These are phyloP conservation scores for Syngnathus acus DNA, from an alignment of 2,797 vertebrate species.

Conservation along the genomic window DNA sequence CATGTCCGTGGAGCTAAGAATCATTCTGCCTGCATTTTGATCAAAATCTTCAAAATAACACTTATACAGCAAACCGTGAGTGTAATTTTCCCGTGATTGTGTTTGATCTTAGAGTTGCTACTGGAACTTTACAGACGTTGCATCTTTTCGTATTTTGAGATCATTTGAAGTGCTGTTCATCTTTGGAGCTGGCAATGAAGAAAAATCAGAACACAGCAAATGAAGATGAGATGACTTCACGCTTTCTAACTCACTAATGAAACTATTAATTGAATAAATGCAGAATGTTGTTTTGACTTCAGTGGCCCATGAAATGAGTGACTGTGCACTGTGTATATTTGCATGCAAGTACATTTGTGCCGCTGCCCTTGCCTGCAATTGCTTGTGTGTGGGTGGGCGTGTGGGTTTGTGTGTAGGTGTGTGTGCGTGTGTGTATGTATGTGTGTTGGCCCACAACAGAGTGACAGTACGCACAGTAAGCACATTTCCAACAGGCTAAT, in stretches of 20 bases:
- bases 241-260: constrained; percentile 53
- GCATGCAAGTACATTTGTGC: constrained; percentile 16
- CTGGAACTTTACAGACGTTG: not conserved
- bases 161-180: not conserved
- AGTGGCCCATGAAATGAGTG: constrained; percentile 65
- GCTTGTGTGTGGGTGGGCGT: constrained; percentile 18
- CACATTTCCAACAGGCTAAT: constrained; percentile 76
- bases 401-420: constrained; percentile 8
- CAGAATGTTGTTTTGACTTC: constrained; percentile 58
- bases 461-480: constrained; percentile 69
- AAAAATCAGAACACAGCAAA: constrained; percentile 1
- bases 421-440: constrained; percentile 17
- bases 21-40: too few species aligned
- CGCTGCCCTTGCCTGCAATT: constrained; percentile 23
- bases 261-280: constrained; percentile 62
- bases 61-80: too few species aligned
- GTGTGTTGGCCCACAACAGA: constrained; percentile 39
- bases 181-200: not conserved
- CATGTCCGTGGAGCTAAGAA: too few species aligned
- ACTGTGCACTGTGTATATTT: constrained; percentile 19
- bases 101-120: not conserved
- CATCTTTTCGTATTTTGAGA: not conserved
- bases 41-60: too few species aligned
- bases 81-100: not conserved
- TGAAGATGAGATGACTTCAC: constrained; percentile 15